Base-by-base conservation (phyloP, 2,888 invertebrate genomes). In the Lithophane semibrunnea region DNA sequence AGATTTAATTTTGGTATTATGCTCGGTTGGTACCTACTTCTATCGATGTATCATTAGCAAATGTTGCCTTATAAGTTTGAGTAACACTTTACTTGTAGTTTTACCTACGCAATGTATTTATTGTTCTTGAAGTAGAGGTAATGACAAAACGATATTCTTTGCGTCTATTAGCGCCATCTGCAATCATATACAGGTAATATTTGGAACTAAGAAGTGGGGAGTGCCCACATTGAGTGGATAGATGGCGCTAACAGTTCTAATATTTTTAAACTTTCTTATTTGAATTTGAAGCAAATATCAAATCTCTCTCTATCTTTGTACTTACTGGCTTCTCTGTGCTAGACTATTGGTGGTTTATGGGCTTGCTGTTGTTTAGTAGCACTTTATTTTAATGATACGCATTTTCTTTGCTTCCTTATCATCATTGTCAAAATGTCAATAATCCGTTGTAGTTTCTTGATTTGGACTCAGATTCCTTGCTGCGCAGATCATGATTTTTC, bases 121-220 rank as follows among this genome's bases (percentile, higher is more conserved):
- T 47, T 74, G 21, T 24, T 16, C 21, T 56, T 47, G 10, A 49
- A 56, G 5, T 37, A 29, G 10, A 37, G 0, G 0, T 47, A 9
- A 44, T 0, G 16, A 21, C n/a, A 21, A 29, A 21, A 24, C 9
- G 37, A 37, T 75, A 24, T 74, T 18, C 16, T 21, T 49, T 42
- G 42, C 29, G 12, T n/a, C 37, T 18, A n/a, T 37, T 65, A 44
- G 64, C 49, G 76, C 64, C 82, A 78, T 82, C 78, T 82, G 44
- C 9, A 56, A 75, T 37, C n/a, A 52, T 9, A 44, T 37, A 37
- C 29, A 29, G 29, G 29, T 64, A 21, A 24, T 75, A 13, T 29
- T 52, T 18, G 5, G 29, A 82, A 64, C 56, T 75, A 56, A 81
- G 8, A 18, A 56, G 18, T 29, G 10, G 12, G 8, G 8, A 49